These are phyloP conservation scores for Carollia perspicillata DNA, from an alignment of 2,113 vertebrate genomes.

Conservation along the genomic window DNA sequence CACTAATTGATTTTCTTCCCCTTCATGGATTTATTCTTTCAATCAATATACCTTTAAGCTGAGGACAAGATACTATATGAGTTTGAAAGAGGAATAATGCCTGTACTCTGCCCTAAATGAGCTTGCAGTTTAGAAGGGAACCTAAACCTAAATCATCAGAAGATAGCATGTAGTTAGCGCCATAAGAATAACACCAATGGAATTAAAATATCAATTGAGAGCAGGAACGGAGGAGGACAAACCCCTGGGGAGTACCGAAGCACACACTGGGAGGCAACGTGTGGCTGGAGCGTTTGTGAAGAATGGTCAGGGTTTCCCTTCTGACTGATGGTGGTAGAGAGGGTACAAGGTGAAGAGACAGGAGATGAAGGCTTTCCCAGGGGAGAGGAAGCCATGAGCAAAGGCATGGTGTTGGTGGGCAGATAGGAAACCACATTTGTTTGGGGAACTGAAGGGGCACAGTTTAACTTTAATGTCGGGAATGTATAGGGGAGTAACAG, in stretches of 20 bases:
- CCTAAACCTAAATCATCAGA: background rate
- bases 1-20: background rate
- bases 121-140: background rate
- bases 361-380: background rate
- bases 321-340: background rate
- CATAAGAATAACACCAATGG: background rate
- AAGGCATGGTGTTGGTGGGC: too few relatives aligned
- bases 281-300: background rate
- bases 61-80: background rate
- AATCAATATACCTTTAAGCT: background rate
- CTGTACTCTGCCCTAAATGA: background rate
- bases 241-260: background rate
- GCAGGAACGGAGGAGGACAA: background rate
- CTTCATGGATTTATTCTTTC: background rate
- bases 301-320: background rate
- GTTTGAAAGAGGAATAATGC: background rate
- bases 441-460: background rate
- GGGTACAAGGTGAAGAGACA: background rate
- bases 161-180: background rate
- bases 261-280: rapidly evolving
- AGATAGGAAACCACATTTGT: background rate
- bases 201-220: background rate
- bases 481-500: background rate
- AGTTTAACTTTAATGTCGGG: background rate
- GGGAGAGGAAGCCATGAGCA: background rate